A percentile compares a stretch with the other conserved stretches of the same genome.
Conservation (phyloP, 2,797 vertebrate species). For the Dendrocincla fuliginosa region DNA sequence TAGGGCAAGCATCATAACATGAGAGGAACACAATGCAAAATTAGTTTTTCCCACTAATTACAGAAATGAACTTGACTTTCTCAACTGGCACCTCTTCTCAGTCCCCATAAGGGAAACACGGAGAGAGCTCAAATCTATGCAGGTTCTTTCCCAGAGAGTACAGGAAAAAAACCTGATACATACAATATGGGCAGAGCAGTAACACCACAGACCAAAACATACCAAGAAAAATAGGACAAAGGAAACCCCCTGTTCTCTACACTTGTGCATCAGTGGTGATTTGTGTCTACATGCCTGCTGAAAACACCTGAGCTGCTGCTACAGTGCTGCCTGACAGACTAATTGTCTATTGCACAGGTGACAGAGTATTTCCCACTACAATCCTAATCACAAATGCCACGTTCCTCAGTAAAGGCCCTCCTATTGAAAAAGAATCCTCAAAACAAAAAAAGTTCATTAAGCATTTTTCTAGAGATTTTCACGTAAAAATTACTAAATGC, state of each 20-base stretch:
- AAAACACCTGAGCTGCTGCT: background rate
- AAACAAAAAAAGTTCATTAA: fast-evolving
- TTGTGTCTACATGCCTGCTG: background rate
- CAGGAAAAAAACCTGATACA: background rate
- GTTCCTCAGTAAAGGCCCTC: background rate
- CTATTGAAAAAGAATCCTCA: background rate
- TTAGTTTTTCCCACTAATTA: background rate
- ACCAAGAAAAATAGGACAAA: background rate
- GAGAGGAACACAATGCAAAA: background rate
- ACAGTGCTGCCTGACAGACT: background rate
- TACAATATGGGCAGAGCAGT: background rate
- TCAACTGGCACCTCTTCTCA: background rate
- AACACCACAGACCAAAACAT: background rate
- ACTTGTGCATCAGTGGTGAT: too few relatives aligned
- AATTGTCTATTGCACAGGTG: background rate
- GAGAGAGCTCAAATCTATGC: background rate
- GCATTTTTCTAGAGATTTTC: background rate
- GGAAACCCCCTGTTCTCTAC: fast-evolving
- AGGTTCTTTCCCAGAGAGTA: background rate
- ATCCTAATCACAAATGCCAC: background rate
- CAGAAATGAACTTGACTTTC: background rate
- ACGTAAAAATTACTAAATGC: background rate
- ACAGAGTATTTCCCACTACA: background rate
- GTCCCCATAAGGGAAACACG: background rate
- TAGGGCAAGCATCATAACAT: background rate